Percentiles rank a stretch among this genome's conserved stretches.
These are phyloP conservation scores for Leucophenga montana DNA, from an alignment of 2,888 invertebrate genomes.

Conservation along the genomic window DNA sequence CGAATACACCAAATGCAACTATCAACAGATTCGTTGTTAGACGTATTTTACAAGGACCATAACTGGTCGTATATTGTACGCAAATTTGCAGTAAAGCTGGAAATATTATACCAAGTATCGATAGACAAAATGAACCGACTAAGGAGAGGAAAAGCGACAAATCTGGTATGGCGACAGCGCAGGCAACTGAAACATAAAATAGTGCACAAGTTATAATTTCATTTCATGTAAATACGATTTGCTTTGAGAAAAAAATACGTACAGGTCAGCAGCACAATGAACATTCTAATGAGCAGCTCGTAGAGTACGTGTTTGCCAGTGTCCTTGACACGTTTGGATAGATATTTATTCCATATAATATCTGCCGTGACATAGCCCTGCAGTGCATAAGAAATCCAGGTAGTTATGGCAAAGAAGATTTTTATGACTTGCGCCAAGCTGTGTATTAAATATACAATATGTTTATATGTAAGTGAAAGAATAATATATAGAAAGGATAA, in stretches of 20 bases:
- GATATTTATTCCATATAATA: constrained; percentile 84
- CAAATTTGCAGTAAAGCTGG: constrained; percentile 91
- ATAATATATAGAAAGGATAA: background rate
- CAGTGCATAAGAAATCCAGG: constrained; percentile 95
- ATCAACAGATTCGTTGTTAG: constrained; percentile 82
- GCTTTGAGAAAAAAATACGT: constrained; percentile 71
- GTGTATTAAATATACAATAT: constrained; percentile 7
- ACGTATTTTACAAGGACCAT: constrained; percentile 81
- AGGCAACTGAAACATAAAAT: constrained; percentile 76
- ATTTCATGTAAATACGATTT: background rate
- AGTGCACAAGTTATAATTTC: background rate
- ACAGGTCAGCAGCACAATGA: constrained; percentile 81
- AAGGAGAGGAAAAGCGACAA: constrained; percentile 92
- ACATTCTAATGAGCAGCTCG: constrained; percentile 84
- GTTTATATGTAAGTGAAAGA: too few species aligned
- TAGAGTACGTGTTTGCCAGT: constrained; percentile 77
- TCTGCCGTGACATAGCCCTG: constrained; percentile 98
- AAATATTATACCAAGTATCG: constrained; percentile 92
- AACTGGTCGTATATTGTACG: constrained; percentile 79
- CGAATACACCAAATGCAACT: constrained; percentile 82
- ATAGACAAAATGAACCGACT: constrained; percentile 93
- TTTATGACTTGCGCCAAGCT: constrained; percentile 86
- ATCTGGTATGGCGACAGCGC: constrained; percentile 90
- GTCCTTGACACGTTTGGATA: constrained; percentile 79
- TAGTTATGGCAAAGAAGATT: constrained; percentile 87